Conservation (phyloP, 2,113 vertebrate species). For the Pholis gunnellus region DNA sequence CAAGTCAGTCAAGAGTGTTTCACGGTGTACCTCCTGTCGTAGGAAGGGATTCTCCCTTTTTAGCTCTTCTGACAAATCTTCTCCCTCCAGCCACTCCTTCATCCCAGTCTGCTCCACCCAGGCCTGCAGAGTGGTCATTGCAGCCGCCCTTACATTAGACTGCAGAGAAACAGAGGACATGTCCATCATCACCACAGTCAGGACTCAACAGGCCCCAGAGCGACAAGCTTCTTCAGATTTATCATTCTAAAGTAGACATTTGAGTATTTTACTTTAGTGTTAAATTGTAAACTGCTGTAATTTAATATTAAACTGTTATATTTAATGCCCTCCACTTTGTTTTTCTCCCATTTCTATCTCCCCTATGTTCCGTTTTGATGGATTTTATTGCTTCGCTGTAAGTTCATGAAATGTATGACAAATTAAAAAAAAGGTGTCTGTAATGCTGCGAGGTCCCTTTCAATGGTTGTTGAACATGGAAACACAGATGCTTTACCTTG, state of each 20-base stretch:
- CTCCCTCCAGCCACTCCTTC: slow-evolving; percentile 98
- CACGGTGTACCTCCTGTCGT: slow-evolving; percentile 90
- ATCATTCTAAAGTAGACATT: background rate
- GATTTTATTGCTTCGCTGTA: background rate
- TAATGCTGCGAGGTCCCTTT: background rate
- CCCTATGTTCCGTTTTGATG: background rate
- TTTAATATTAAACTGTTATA: background rate
- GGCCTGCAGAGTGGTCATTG: slow-evolving; percentile 90
- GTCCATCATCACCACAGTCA: background rate
- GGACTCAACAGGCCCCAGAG: background rate
- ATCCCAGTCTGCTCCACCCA: slow-evolving; percentile 98
- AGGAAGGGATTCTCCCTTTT: slow-evolving; percentile 97
- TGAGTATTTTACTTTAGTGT: background rate
- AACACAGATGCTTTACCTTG: slow-evolving; percentile 85
- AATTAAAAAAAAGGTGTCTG: background rate
- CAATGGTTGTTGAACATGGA: background rate
- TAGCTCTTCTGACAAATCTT: slow-evolving; percentile 96
- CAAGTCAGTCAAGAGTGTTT: background rate
- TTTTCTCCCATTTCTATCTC: background rate
- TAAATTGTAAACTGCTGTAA: background rate
- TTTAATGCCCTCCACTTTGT: background rate
- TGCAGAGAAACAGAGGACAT: slow-evolving; percentile 63
- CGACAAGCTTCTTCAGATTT: background rate
- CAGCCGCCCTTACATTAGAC: slow-evolving; percentile 91
- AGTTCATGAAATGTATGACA: background rate